phyloP scores from a whole-genome alignment of 2,888 invertebrate genomes.

The Ophraella communa region DNA sequence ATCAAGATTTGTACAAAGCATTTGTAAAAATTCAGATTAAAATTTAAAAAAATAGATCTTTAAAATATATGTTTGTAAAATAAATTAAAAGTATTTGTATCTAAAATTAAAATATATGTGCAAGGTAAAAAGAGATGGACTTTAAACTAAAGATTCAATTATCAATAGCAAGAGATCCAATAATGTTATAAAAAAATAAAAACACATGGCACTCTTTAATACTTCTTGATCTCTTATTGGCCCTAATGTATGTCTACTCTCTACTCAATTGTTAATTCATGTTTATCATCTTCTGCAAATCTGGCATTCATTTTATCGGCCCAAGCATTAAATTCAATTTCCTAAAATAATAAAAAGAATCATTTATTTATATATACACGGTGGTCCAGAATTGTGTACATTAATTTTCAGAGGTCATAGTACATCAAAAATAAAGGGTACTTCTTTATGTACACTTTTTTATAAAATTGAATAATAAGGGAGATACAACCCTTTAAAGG shows the following conservation, averaged over 20 bases:
- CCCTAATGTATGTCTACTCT: neutral
- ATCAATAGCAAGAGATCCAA: neutral
- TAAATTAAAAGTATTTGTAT: neutral
- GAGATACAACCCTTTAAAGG: too few relatives aligned
- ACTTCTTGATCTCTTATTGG: neutral
- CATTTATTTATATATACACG: too few relatives aligned
- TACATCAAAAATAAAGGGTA: too few relatives aligned
- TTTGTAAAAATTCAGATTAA: too few relatives aligned
- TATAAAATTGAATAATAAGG: too few relatives aligned
- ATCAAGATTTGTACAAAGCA: too few relatives aligned
- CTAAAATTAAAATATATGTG: neutral
- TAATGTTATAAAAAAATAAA: neutral
- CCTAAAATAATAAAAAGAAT: constrained; percentile 44
- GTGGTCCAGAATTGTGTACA: too few relatives aligned
- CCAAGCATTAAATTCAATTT: constrained; percentile 64
- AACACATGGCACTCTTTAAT: constrained; percentile 13
- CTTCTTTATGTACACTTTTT: too few relatives aligned
- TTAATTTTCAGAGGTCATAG: too few relatives aligned
- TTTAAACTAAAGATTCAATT: neutral
- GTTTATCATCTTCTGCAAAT: constrained; percentile 66
- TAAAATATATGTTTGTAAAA: too few relatives aligned
- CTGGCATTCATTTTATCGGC: constrained; percentile 66
- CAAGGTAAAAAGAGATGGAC: neutral
- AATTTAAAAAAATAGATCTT: too few relatives aligned
- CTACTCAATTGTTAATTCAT: constrained; percentile 60